These are phyloP conservation scores for Noturus placidus DNA, from an alignment of 2,113 vertebrate genomes.

Conservation along the genomic window DNA sequence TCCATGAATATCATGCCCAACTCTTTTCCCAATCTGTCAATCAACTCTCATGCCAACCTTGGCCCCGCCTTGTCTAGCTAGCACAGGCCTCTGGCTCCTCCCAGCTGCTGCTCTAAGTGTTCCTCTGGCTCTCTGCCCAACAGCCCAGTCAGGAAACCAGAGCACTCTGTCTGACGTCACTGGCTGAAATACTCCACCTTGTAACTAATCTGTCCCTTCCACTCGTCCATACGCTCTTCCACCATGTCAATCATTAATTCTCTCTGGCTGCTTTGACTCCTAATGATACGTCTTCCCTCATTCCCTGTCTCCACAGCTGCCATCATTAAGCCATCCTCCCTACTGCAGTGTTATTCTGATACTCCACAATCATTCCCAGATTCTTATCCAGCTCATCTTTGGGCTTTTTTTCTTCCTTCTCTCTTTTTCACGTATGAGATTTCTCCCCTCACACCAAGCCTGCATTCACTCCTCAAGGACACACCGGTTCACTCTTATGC, in stretches of 20 bases:
- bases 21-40: not conserved
- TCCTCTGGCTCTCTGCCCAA: slow-evolving; percentile 66
- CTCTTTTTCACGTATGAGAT: not conserved
- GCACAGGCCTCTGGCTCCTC: slow-evolving; percentile 13
- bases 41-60: not conserved
- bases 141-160: slow-evolving; percentile 46
- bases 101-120: slow-evolving; percentile 64
- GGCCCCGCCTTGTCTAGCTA: slow-evolving; percentile 9
- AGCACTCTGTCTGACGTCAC: slow-evolving; percentile 10
- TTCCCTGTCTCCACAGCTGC: slow-evolving; percentile 10
- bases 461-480: slow-evolving; percentile 25
- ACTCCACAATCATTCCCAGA: not conserved
- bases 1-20: not conserved
- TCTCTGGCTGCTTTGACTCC: not conserved
- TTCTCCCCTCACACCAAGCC: slow-evolving; percentile 27
- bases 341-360: not conserved
- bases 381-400: not conserved
- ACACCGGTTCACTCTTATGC: not conserved
- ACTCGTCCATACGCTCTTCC: slow-evolving; percentile 10
- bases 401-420: not conserved
- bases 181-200: slow-evolving; percentile 29
- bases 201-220: slow-evolving; percentile 37
- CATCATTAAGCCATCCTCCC: not conserved
- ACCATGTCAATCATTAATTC: slow-evolving; percentile 20
- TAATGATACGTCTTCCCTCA: not conserved